These are phyloP conservation scores for Drosophila merina DNA, from an alignment of 2,888 invertebrate genomes.

Conservation along the genomic window DNA sequence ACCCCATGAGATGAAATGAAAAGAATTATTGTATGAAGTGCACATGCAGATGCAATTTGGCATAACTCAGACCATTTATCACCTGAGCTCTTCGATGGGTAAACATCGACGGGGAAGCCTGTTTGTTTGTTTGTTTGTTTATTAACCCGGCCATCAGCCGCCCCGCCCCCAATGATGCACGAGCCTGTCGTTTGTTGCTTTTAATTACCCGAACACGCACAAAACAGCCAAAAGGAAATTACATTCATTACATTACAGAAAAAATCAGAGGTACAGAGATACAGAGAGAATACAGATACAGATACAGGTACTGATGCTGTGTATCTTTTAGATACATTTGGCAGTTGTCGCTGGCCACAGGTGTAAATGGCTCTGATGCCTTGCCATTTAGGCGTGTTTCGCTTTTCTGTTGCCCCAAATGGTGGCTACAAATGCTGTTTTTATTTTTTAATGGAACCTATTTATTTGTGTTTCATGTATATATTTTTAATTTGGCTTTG, in stretches of 20 bases:
- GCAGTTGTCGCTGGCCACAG: constrained; percentile 40
- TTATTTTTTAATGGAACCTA: constrained; percentile 43
- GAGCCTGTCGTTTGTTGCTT: constrained; percentile 71
- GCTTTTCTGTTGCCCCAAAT: constrained; percentile 47
- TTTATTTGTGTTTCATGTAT: constrained; percentile 46
- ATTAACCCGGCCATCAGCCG: constrained; percentile 48
- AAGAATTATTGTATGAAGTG: constrained; percentile 30
- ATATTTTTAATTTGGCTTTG: constrained; percentile 42
- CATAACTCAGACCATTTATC: constrained; percentile 35
- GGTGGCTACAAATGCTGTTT: constrained; percentile 50
- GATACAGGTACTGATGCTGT: constrained; percentile 28
- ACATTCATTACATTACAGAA: constrained; percentile 22
- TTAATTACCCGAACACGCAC: constrained; percentile 66
- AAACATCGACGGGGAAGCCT: constrained; percentile 24
- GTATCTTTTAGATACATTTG: constrained; percentile 54
- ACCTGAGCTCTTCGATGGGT: constrained; percentile 15
- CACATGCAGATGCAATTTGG: constrained; percentile 42
- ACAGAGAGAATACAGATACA: constrained; percentile 1
- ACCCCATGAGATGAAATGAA: constrained; percentile 2
- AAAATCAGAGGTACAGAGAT: not conserved
- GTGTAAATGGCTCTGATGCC: constrained; percentile 39
- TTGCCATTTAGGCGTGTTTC: constrained; percentile 63
- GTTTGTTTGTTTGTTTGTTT: constrained; percentile 62
- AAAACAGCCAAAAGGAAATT: constrained; percentile 41
- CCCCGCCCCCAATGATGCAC: constrained; percentile 53